These are phyloP conservation scores for Eupithecia pulchellata DNA, from an alignment of 2,888 invertebrate genomes.

Conservation along the genomic window DNA sequence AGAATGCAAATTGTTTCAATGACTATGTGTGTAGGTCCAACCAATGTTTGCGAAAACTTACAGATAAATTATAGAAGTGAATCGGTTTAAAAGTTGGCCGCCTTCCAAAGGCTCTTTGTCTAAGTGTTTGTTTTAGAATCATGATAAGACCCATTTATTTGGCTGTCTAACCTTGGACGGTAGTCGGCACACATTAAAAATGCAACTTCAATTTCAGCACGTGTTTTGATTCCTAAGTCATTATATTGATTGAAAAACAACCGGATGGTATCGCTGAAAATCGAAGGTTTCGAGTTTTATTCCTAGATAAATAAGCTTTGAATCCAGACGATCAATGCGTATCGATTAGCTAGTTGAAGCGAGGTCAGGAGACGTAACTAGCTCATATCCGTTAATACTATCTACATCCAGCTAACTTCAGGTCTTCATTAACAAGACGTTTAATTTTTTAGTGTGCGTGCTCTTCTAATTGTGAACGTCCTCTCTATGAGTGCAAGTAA, in stretches of 20 bases:
- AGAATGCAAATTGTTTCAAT: conserved; percentile 43
- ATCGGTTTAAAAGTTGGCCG: conserved; percentile 58
- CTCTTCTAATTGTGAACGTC: conserved; percentile 44
- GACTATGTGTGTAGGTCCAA: conserved; percentile 42
- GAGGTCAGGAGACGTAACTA: conserved; percentile 32
- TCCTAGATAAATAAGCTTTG: conserved; percentile 40
- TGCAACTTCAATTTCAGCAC: conserved; percentile 41
- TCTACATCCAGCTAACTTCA: background rate
- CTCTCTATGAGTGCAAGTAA: conserved; percentile 53
- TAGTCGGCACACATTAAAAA: conserved; percentile 57
- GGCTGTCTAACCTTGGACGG: conserved; percentile 58
- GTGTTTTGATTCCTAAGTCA: conserved; percentile 23
- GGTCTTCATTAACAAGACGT: conserved; percentile 7
- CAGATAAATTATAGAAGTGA: conserved; percentile 46
- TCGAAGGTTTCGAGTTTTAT: conserved; percentile 17
- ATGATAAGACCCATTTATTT: conserved; percentile 51
- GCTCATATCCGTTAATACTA: background rate
- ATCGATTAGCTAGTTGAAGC: conserved; percentile 38
- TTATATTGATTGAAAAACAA: conserved; percentile 19
- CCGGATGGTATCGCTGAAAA: conserved; percentile 17
- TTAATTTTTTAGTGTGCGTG: conserved; percentile 50
- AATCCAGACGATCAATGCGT: conserved; percentile 39
- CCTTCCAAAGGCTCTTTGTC: conserved; percentile 66
- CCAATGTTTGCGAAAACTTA: conserved; percentile 45
- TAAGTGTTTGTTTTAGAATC: conserved; percentile 51